These are phyloP conservation scores for Lasius platythorax DNA, from an alignment of 2,888 invertebrate species.

Conservation along the genomic window DNA sequence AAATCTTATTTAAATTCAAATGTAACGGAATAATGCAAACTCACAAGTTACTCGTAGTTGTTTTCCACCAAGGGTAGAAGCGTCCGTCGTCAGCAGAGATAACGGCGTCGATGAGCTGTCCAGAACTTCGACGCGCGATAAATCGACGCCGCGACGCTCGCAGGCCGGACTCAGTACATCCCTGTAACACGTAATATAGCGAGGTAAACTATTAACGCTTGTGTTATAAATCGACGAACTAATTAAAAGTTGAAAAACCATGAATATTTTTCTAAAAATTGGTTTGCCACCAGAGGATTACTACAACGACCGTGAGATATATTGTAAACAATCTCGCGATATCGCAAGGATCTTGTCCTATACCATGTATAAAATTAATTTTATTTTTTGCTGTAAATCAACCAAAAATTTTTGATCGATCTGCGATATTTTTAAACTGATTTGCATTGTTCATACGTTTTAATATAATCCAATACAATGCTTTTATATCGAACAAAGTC, in stretches of 20 bases:
- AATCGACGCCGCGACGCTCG: conserved; percentile 89
- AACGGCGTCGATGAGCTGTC: conserved; percentile 89
- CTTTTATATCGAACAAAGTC: not conserved
- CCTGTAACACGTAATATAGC: conserved; percentile 83
- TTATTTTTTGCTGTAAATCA: not conserved
- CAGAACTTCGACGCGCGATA: conserved; percentile 88
- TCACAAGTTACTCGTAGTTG: conserved; percentile 89
- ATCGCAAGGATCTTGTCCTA: not conserved
- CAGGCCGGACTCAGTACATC: conserved; percentile 89
- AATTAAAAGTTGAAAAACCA: conserved; percentile 19
- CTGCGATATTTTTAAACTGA: not conserved
- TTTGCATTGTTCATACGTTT: not conserved
- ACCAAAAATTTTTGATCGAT: not conserved
- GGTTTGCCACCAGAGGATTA: not conserved
- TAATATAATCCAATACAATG: not conserved
- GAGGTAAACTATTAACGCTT: not conserved
- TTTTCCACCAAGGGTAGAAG: conserved; percentile 89
- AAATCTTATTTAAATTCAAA: not conserved
- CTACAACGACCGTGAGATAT: not conserved
- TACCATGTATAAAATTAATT: not conserved
- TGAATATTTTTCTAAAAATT: not conserved
- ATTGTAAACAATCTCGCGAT: not conserved
- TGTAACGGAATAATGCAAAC: conserved; percentile 60
- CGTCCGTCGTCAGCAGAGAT: conserved; percentile 88
- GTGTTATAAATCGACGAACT: not conserved